These are phyloP conservation scores for Ophion ventricosus DNA, from an alignment of 2,888 invertebrate species.

Conservation along the genomic window DNA sequence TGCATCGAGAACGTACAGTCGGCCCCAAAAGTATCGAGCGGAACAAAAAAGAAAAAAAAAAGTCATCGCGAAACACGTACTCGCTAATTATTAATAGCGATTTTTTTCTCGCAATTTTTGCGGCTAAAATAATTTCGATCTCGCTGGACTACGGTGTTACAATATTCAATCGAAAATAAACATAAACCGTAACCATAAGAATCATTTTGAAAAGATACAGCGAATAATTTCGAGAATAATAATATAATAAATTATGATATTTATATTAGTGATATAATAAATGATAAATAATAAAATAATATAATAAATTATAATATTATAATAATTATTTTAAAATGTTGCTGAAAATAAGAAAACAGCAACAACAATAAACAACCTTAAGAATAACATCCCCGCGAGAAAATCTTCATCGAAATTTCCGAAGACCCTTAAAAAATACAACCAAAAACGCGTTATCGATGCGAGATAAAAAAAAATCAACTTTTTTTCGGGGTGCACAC, in stretches of 20 bases:
- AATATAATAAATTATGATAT: too few species aligned
- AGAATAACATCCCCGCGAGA: background rate
- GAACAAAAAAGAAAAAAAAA: background rate
- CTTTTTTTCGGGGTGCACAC: constrained; percentile 8
- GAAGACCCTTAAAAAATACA: background rate
- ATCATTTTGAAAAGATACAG: background rate
- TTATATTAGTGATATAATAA: too few species aligned
- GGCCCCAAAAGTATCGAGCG: background rate
- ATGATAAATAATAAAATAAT: too few species aligned
- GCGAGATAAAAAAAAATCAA: constrained; percentile 15
- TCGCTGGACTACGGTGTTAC: too few species aligned
- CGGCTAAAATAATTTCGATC: background rate
- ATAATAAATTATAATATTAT: too few species aligned
- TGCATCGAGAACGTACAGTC: constrained; percentile 39
- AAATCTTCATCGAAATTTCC: background rate
- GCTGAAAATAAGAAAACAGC: background rate
- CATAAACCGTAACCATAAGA: background rate
- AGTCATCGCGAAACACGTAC: background rate
- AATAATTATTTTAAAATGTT: too few species aligned
- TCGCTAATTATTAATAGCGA: background rate
- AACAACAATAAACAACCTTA: background rate
- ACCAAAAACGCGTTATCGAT: background rate
- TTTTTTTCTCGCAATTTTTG: background rate
- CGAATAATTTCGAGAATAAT: too few species aligned
- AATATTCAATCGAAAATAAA: background rate